phyloP scores from a whole-genome alignment of 2,888 invertebrate species.

The Augiades crinisus region DNA sequence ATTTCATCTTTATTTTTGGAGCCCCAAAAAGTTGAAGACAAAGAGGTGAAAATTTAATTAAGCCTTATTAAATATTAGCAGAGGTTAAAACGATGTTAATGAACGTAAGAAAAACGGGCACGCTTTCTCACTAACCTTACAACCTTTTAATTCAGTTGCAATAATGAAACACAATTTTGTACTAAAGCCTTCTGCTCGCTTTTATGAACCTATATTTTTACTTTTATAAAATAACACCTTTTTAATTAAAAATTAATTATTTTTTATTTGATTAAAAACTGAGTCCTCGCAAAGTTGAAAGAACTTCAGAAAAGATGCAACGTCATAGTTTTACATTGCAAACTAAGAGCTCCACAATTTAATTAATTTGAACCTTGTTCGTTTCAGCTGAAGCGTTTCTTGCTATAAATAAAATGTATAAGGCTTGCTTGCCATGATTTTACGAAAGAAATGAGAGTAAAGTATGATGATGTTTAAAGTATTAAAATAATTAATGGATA shows the following conservation, averaged over 20 bases:
- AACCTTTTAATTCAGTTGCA: slow-evolving; percentile 36
- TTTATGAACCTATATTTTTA: slow-evolving; percentile 42
- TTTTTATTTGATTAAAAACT: slow-evolving; percentile 33
- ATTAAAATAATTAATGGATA: neutral
- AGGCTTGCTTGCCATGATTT: slow-evolving; percentile 10
- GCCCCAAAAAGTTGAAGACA: too few relatives aligned
- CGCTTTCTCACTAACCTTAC: slow-evolving; percentile 35
- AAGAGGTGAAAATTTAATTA: too few relatives aligned
- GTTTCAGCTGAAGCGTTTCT: slow-evolving; percentile 21
- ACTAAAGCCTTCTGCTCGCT: slow-evolving; percentile 43
- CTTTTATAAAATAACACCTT: slow-evolving; percentile 40
- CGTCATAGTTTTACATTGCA: slow-evolving; percentile 24
- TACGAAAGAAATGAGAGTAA: slow-evolving; percentile 9
- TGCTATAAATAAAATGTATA: slow-evolving; percentile 21
- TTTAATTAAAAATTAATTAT: slow-evolving; percentile 45
- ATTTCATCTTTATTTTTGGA: too few relatives aligned
- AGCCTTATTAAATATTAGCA: too few relatives aligned
- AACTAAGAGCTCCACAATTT: slow-evolving; percentile 23
- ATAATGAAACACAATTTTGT: slow-evolving; percentile 48
- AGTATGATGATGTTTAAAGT: neutral
- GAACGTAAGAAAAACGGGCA: too few relatives aligned
- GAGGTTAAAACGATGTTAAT: too few relatives aligned
- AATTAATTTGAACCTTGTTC: slow-evolving; percentile 27
- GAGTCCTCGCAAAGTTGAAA: slow-evolving; percentile 21
- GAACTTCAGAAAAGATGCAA: slow-evolving; percentile 22